These are phyloP conservation scores for Ptyas mucosa DNA, from an alignment of 2,113 vertebrate species.

Conservation along the genomic window DNA sequence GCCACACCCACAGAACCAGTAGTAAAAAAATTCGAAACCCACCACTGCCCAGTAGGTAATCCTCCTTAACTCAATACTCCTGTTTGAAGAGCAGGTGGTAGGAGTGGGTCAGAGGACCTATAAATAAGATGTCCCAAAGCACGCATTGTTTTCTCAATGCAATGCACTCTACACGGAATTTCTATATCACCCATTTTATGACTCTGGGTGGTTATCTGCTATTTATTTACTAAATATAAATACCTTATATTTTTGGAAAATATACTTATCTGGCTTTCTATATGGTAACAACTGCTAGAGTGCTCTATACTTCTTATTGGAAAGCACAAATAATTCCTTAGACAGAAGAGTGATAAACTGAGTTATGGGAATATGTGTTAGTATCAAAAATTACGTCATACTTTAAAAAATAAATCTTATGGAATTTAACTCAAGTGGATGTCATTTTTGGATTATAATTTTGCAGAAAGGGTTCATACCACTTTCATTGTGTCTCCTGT, in stretches of 20 bases:
- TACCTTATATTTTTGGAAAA: background rate
- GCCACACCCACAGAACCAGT: no score
- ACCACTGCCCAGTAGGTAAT: background rate
- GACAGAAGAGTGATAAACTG: background rate
- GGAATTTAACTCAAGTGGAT: background rate
- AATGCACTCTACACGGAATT: background rate
- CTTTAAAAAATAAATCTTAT: background rate
- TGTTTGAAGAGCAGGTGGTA: background rate
- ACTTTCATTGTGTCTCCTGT: background rate
- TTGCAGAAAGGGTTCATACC: background rate
- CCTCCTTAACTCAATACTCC: background rate
- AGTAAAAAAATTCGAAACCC: no score
- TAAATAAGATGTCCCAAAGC: background rate
- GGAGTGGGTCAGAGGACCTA: background rate
- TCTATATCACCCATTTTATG: background rate
- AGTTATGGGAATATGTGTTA: background rate
- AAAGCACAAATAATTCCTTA: background rate
- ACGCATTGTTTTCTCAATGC: background rate
- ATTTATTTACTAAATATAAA: background rate
- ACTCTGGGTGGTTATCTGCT: background rate
- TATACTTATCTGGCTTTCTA: background rate
- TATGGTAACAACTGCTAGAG: background rate
- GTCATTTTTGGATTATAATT: background rate
- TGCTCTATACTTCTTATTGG: background rate
- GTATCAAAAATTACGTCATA: background rate